These are phyloP conservation scores for Saccopteryx bilineata DNA, from an alignment of 2,113 vertebrate species.

Conservation along the genomic window DNA sequence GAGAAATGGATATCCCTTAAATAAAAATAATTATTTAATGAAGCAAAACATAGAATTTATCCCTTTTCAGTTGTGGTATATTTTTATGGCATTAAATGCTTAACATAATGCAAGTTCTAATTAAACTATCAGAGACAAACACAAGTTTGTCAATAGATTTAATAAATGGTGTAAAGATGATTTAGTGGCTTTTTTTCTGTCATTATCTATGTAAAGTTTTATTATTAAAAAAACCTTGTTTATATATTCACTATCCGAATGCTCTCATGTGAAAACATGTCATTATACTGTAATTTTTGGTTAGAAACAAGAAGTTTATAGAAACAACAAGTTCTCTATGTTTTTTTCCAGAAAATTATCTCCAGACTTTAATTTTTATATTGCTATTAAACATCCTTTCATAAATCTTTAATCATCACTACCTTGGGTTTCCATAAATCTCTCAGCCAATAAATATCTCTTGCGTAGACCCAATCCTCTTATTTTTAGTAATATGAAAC, in stretches of 20 bases:
- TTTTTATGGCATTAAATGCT: neutral
- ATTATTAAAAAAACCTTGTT: neutral
- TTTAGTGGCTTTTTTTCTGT: neutral
- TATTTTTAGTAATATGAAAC: neutral
- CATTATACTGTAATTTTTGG: neutral
- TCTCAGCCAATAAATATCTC: neutral
- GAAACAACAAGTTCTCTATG: neutral
- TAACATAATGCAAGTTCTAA: neutral
- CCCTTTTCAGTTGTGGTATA: neutral
- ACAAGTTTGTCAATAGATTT: neutral
- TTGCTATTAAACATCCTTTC: neutral
- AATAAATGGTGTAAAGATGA: neutral
- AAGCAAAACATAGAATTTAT: neutral
- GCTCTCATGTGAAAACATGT: neutral
- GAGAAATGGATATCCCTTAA: neutral
- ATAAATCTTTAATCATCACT: neutral
- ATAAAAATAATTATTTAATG: slow-evolving; percentile 31
- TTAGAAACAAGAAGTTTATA: neutral
- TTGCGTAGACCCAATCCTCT: neutral
- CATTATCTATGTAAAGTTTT: neutral
- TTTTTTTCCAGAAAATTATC: neutral
- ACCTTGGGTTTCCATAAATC: neutral
- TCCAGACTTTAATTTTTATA: neutral
- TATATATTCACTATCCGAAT: neutral
- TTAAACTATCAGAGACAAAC: neutral